A percentile compares a stretch with the other conserved stretches of the same genome.
Conservation (phyloP, 2,113 vertebrate genomes). For the Megaleporinus macrocephalus region DNA sequence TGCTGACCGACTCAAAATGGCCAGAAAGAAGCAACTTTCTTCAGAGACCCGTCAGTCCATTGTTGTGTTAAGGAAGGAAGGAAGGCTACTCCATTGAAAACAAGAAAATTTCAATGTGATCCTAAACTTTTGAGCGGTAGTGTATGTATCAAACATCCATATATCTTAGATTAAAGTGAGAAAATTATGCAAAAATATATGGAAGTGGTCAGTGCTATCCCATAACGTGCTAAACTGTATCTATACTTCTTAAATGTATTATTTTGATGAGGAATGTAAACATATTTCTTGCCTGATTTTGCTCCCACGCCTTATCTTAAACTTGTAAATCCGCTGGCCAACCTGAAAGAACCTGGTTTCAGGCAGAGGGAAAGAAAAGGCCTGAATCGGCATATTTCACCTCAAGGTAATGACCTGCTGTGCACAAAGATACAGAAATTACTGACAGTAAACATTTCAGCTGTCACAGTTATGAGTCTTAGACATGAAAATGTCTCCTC, state of each 20-base stretch:
- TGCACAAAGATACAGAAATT: not conserved
- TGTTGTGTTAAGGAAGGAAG: no score
- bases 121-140: no score
- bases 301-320: slow-evolving; percentile 82
- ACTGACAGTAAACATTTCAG: not conserved
- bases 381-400: slow-evolving; percentile 78
- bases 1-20: no score
- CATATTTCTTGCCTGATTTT: slow-evolving; percentile 78
- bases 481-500: no score
- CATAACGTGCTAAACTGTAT: not conserved
- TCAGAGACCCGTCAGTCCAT: no score
- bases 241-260: not conserved
- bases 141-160: no score
- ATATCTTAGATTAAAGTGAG: no score
- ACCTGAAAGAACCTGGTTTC: slow-evolving; percentile 86
- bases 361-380: slow-evolving; percentile 79
- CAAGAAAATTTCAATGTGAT: no score
- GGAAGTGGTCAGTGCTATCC: no score
- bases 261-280: not conserved
- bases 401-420: not conserved
- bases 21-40: no score
- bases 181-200: no score
- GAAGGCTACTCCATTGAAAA: no score
- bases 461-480: not conserved
- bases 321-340: slow-evolving; percentile 81